phyloP scores from a whole-genome alignment of 2,797 vertebrate genomes.

The Tenualosa ilisha region DNA sequence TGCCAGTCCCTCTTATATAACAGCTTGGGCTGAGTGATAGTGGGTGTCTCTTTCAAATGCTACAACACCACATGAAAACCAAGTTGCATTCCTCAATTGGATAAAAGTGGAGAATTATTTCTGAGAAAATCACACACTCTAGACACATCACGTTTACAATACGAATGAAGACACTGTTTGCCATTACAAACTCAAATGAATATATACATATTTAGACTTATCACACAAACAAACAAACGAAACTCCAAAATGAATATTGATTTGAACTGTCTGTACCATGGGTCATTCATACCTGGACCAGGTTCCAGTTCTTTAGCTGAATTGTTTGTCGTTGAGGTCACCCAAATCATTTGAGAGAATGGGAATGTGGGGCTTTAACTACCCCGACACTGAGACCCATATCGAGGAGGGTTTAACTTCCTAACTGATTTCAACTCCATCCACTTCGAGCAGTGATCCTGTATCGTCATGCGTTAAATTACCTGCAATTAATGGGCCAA shows the following conservation, averaged over 20 bases:
- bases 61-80: too few species aligned
- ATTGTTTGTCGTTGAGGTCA: neutral
- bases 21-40: neutral
- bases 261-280: neutral
- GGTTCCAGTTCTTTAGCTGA: neutral
- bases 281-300: neutral
- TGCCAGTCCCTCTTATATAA: neutral
- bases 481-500: constrained; percentile 7
- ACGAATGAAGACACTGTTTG: too few species aligned
- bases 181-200: neutral
- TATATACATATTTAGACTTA: too few species aligned
- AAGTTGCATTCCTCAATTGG: too few species aligned
- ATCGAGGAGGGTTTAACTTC: neutral
- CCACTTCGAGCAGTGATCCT: neutral
- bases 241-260: neutral
- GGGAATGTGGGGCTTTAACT: neutral
- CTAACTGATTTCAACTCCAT: neutral
- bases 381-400: neutral
- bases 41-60: neutral
- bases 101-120: neutral
- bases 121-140: neutral
- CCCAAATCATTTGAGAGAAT: neutral
- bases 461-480: neutral
- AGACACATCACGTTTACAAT: too few species aligned
- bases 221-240: neutral